Percentiles rank a stretch among this genome's conserved stretches.
Conservation (phyloP, 2,888 invertebrate species). For the Philopedon plagiatum region DNA sequence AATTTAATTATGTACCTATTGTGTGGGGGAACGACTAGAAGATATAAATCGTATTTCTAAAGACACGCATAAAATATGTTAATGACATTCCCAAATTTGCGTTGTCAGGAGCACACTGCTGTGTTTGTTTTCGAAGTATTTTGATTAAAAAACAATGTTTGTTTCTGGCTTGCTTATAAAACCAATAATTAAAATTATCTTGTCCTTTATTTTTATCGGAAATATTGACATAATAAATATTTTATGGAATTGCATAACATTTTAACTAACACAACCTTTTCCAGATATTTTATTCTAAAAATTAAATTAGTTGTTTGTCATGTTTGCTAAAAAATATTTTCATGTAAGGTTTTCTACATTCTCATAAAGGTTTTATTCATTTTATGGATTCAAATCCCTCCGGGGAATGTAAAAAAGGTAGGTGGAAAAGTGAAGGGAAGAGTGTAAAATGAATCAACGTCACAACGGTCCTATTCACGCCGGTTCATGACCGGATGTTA, state of each 20-base stretch:
- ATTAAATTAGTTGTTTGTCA: no score
- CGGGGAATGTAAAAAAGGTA: no score
- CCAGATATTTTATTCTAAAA: no score
- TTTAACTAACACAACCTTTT: no score
- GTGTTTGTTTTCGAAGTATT: not conserved
- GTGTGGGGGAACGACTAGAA: not conserved
- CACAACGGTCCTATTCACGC: no score
- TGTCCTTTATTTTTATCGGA: constrained; percentile 2
- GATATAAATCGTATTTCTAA: not conserved
- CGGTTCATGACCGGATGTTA: no score
- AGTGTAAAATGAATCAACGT: no score
- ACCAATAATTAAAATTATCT: not conserved
- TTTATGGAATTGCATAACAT: not conserved
- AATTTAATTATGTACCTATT: not conserved
- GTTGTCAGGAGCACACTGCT: not conserved
- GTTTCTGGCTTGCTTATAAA: not conserved
- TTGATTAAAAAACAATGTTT: not conserved
- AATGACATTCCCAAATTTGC: not conserved
- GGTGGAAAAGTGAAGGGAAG: no score
- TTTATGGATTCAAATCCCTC: no score
- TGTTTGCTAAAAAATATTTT: no score
- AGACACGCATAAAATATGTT: not conserved
- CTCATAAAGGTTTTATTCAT: no score
- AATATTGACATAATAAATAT: not conserved
- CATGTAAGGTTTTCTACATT: no score